These are phyloP conservation scores for Drosophila jambulina DNA, from an alignment of 1,140 invertebrate species.

Conservation along the genomic window DNA sequence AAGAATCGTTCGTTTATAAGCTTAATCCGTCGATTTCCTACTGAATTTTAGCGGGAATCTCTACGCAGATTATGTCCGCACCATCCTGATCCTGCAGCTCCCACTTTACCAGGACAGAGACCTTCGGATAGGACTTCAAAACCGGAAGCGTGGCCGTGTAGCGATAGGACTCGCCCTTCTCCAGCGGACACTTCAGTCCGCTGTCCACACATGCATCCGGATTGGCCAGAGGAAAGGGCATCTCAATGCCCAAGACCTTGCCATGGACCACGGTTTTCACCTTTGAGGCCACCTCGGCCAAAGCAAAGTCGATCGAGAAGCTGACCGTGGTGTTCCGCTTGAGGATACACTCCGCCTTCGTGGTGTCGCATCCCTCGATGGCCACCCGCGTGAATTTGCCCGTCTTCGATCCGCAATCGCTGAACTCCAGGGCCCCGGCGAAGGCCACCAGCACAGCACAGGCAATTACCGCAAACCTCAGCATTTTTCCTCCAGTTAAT, in stretches of 20 bases:
- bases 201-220: slow-evolving; percentile 89
- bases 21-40: slow-evolving; percentile 51
- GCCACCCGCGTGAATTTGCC: slow-evolving; percentile 86
- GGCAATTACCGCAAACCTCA: slow-evolving; percentile 55
- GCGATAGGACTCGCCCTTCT: slow-evolving; percentile 86
- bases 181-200: slow-evolving; percentile 89
- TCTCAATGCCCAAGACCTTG: slow-evolving; percentile 88
- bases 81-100: slow-evolving; percentile 88
- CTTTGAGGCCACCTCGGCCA: slow-evolving; percentile 64
- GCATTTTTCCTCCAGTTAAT: slow-evolving; percentile 65
- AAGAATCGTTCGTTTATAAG: neutral
- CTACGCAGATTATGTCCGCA: slow-evolving; percentile 88
- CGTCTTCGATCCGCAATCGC: slow-evolving; percentile 86
- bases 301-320: slow-evolving; percentile 87
- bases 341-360: slow-evolving; percentile 87
- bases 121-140: slow-evolving; percentile 88
- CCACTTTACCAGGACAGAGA: slow-evolving; percentile 90
- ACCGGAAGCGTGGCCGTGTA: slow-evolving; percentile 88
- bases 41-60: slow-evolving; percentile 88
- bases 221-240: slow-evolving; percentile 90
- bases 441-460: slow-evolving; percentile 51
- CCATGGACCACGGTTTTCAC: slow-evolving; percentile 89
- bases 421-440: slow-evolving; percentile 50
- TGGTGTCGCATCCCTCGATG: slow-evolving; percentile 87
- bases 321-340: slow-evolving; percentile 87